Conservation (phyloP, 2,113 vertebrate species). For the Bubo blakistoni region DNA sequence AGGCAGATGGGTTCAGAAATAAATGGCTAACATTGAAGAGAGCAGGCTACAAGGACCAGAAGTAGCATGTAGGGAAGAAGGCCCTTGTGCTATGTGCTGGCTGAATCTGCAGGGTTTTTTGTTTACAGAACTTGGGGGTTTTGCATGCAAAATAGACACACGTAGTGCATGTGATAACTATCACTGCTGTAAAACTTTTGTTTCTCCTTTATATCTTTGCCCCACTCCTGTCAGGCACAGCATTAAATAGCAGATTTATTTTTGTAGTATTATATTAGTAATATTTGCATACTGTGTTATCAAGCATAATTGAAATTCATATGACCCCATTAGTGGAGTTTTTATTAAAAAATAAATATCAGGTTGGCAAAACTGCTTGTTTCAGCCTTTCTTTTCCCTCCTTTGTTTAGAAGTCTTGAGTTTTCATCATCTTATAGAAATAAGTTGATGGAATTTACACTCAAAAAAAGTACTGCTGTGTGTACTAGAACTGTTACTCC, state of each 20-base stretch:
- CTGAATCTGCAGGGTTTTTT: not conserved
- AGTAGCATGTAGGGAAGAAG: not conserved
- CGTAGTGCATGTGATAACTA: fast-evolving
- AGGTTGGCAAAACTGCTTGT: not conserved
- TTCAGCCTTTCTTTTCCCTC: not conserved
- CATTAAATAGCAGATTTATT: not conserved
- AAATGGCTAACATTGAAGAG: not conserved
- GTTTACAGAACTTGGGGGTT: not conserved
- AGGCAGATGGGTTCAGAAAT: not conserved
- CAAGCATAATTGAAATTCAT: not conserved
- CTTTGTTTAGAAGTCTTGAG: not conserved
- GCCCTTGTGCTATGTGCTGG: not conserved
- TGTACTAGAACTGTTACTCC: not conserved
- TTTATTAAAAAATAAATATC: not conserved
- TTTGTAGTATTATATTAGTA: not conserved
- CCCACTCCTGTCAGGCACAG: not conserved
- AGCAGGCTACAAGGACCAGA: not conserved
- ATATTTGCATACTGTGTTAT: not conserved
- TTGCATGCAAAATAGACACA: not conserved
- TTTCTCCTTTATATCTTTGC: not conserved
- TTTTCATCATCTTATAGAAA: not conserved
- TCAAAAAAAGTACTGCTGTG: not conserved
- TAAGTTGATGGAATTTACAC: not conserved
- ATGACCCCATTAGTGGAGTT: not conserved
- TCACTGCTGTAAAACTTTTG: not conserved